Base-by-base conservation (phyloP, 2,888 invertebrate genomes). In the Metalampra italica region DNA sequence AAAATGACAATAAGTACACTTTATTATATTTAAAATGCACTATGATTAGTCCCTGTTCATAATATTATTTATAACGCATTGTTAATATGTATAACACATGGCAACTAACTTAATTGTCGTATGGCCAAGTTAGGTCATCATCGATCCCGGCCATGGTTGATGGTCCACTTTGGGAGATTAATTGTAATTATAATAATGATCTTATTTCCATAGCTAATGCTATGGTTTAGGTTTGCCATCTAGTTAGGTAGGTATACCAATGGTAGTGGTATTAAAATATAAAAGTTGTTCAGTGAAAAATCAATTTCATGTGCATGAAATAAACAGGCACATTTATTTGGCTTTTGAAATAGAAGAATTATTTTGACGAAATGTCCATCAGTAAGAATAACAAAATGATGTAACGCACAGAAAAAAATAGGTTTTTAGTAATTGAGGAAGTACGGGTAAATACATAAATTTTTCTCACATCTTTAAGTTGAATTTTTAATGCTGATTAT, bases 171-270 rank as follows among this genome's bases (percentile, higher is more conserved):
- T 65, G 55, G 55, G 51, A 68, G 61, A 75, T 75, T 77, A 77
- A 78, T 78, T 73, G 70, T 75, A 75, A 78, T 78, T 75, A 77
- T 70, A 64, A 61, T 67, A 73, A 70, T 68, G 68, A 71, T 60
- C 75, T 71, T 54, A 78, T 78, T 77, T 75, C 68, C 76, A 76
- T 76, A 77, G 52, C 64, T 78, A 79, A 79, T 79, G 64, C 59
- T 65, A 75, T 59, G 66, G 66, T 67, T 60, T 58, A 48, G 53
- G 49, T 53, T 57, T 57, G 59, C 61, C 59, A 57, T 57, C 58
- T 55, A 63, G 49, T 54, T 45, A 39, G 45, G n/a, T n/a, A n/a
- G n/a, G n/a, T n/a, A n/a, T n/a, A n/a, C n/a, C n/a, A n/a, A n/a
- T 4, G 9, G 45, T 30, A 14, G 46, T 29, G 43, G 46, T 34